Conservation (phyloP, 2,888 invertebrate genomes). For the Ceramica pisi region DNA sequence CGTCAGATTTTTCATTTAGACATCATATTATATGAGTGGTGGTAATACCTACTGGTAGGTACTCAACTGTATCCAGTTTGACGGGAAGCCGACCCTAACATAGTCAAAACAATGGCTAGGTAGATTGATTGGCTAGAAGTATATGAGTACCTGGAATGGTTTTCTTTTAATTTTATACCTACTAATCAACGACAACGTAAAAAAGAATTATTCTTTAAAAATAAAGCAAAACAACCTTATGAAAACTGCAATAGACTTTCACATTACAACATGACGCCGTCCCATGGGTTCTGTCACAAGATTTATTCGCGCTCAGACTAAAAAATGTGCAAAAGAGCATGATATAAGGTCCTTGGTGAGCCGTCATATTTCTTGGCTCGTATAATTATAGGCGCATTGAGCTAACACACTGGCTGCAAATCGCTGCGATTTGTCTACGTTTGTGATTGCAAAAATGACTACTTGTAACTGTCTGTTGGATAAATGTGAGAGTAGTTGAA, state of each 20-base stretch:
- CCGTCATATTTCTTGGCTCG: conserved; percentile 74
- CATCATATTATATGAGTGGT: too few species aligned
- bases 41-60: too few species aligned
- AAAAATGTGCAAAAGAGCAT: conserved; percentile 77
- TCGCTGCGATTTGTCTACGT: conserved; percentile 50
- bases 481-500: conserved; percentile 10
- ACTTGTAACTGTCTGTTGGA: conserved; percentile 51
- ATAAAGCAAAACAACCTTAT: not conserved
- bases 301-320: conserved; percentile 78
- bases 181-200: not conserved
- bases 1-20: too few species aligned
- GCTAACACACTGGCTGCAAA: conserved; percentile 53
- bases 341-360: conserved; percentile 74
- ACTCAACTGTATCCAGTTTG: too few species aligned
- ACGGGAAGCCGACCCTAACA: too few species aligned
- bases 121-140: too few species aligned
- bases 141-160: too few species aligned
- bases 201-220: not conserved
- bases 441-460: conserved; percentile 44
- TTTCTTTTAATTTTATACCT: not conserved
- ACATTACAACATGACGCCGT: conserved; percentile 18
- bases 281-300: conserved; percentile 74
- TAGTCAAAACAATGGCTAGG: too few species aligned
- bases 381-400: conserved; percentile 63
- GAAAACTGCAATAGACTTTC: not conserved